Base-by-base conservation (phyloP, 2,797 vertebrate genomes). In the Anabas testudineus region DNA sequence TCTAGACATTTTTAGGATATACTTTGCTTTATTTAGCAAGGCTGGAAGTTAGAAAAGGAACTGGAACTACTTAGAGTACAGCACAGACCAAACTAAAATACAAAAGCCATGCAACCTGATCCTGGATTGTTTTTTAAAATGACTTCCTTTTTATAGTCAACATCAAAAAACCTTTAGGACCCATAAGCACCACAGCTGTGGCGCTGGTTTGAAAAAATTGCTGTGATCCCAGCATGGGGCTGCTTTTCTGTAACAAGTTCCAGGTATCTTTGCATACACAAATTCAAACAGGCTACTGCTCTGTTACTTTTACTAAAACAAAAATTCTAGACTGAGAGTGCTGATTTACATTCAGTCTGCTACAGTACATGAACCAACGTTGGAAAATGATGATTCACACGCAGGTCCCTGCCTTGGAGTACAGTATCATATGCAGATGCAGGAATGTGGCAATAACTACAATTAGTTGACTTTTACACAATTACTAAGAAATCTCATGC, bases 301-400 rank as follows among this genome's bases (percentile, higher is more conserved):
- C 9, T 58, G 34, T 61, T 69, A 30, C 5, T 39, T 24, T 56
- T 71, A 64, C 45, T 28, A n/a, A 57, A 67, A 58, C 10, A 57
- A 56, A 65, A 8, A 10, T 21, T 18, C 42, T 2, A 39, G 39
- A 52, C 59, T 49, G 43, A 46, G 19, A 57, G 2, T 10, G 5
- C 15, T 56, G 37, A 54, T 78, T 72, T 68, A n/a, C n/a, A n/a
- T n/a, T 8, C 32, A 55, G 16, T 59, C 43, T 67, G 46, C 26
- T 28, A 28, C 6, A 28, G 30, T 37, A 59, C 70, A 78, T 45
- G 15, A 76, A 58, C 32, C 41, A 54, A 61, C 59, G 60, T 65
- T 2, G 10, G 21, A n/a, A 7, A 30, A 41, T 36, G 52, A 14
- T 56, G 5, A 37, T 21, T 63, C 26, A 15, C 15, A 52, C 34